phyloP scores from a whole-genome alignment of 2,888 invertebrate genomes.

The Eumerus sabulonum region DNA sequence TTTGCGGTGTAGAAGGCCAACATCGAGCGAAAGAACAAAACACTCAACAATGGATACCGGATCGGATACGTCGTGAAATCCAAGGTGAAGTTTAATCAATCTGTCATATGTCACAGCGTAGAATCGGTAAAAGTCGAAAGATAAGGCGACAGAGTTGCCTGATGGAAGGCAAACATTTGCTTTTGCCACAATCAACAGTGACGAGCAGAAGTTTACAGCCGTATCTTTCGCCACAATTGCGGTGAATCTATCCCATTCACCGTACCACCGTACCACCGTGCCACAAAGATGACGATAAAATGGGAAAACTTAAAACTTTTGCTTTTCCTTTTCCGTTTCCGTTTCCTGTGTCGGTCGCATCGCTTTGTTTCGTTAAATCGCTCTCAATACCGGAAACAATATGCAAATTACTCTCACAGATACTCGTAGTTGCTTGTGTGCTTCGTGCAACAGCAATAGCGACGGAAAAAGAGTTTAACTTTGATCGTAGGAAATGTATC shows the following conservation, averaged over 20 bases:
- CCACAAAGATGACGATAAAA: conserved; percentile 3
- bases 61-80: not conserved
- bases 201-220: conserved; percentile 6
- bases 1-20: too few relatives aligned
- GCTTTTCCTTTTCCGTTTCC: too few relatives aligned
- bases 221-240: too few relatives aligned
- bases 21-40: too few relatives aligned
- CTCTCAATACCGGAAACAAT: conserved; percentile 44
- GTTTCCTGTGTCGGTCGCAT: not conserved
- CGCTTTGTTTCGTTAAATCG: conserved; percentile 37
- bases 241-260: too few relatives aligned
- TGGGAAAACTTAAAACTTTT: conserved; percentile 13
- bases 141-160: not conserved
- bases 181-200: conserved; percentile 5
- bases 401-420: conserved; percentile 40
- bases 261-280: too few relatives aligned
- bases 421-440: conserved; percentile 41
- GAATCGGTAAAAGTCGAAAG: not conserved
- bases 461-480: conserved; percentile 17
- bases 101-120: conserved; percentile 34
- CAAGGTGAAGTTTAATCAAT: conserved; percentile 49
- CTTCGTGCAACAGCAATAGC: conserved; percentile 10
- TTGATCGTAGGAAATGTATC: conserved; percentile 5
- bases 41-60: too few relatives aligned
- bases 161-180: conserved; percentile 16